Base-by-base conservation (phyloP, 2,888 invertebrate genomes). In the Drosophila leonis region DNA sequence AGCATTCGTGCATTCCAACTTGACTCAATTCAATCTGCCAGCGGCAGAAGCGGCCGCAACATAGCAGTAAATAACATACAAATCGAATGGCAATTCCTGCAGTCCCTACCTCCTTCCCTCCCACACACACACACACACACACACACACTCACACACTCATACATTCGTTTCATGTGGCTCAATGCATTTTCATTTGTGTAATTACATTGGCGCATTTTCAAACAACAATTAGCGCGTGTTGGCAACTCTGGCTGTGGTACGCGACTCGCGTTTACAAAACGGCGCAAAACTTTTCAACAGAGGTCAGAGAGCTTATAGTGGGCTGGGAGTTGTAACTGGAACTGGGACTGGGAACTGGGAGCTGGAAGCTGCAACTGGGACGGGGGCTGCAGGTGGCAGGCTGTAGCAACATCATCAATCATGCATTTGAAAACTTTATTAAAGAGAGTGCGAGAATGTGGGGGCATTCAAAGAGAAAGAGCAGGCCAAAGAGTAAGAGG, bases 361-460 rank as follows among this genome's bases (percentile, higher is more conserved):
- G 24, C 27, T 9, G 41, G n/a, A 20, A 56, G 37, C n/a, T 15
- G 57, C 42, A 13, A 9, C 29, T 48, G 48, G 48, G 13, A 4
- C 20, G 4, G 31, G 35, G 52, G 42, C 31, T 56, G 41, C 55
- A 56, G 54, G 60, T 54, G 24, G 44, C 44, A 42, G 42, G 42
- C 48, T 61, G 67, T 62, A 57, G 83, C 72, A 76, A 83, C 82
- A 83, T 82, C 86, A 86, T 84, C 86, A 84, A 84, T 84, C 84
- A 84, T 84, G 78, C 78, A 84, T 83, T 84, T 83, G 82, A 82
- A 84, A 84, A 84, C 78, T 86, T 86, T 83, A 86, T 83, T 82
- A 79, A 79, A 79, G 76, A 57, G 75, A 29, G 42, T n/a, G 37
- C 39, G 59, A 49, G 27, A 46, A 24, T 33, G 35, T 24, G 55